Evolutionary conservation across 2,888 invertebrate species (phyloP).

Genomic region (Phorcus lineatus): DNA sequence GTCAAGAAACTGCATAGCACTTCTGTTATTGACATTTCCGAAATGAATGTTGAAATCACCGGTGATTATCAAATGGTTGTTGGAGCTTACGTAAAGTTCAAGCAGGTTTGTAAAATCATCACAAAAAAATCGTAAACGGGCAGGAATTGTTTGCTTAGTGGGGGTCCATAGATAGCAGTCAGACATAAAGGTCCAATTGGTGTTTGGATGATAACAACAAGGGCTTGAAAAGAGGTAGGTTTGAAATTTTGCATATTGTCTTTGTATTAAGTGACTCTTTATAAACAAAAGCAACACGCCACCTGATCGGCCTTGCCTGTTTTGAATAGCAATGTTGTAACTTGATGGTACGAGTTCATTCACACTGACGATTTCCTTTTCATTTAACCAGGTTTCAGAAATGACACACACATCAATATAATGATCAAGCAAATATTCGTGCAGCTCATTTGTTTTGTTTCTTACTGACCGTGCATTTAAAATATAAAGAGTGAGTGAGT

Average conservation of each 20-base stretch:
- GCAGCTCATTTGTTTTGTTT: not conserved
- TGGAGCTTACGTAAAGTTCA: not conserved
- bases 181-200: too few species aligned
- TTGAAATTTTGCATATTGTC: not conserved
- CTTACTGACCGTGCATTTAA: not conserved
- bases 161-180: too few species aligned
- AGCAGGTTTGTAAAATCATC: not conserved
- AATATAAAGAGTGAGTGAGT: not conserved
- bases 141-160: too few species aligned
- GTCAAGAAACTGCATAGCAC: not conserved
- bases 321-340: not conserved
- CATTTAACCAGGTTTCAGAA: not conserved
- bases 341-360: not conserved
- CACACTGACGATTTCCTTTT: not conserved
- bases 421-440: not conserved
- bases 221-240: not conserved
- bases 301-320: not conserved
- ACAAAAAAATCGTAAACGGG: not conserved
- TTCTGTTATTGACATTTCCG: not conserved
- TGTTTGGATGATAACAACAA: too few species aligned
- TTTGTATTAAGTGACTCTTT: not conserved
- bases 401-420: not conserved
- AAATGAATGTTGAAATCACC: not conserved
- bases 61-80: not conserved
- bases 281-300: not conserved